These are phyloP conservation scores for Gallinago paraguaiae DNA, from an alignment of 2,113 vertebrate species.

Conservation along the genomic window DNA sequence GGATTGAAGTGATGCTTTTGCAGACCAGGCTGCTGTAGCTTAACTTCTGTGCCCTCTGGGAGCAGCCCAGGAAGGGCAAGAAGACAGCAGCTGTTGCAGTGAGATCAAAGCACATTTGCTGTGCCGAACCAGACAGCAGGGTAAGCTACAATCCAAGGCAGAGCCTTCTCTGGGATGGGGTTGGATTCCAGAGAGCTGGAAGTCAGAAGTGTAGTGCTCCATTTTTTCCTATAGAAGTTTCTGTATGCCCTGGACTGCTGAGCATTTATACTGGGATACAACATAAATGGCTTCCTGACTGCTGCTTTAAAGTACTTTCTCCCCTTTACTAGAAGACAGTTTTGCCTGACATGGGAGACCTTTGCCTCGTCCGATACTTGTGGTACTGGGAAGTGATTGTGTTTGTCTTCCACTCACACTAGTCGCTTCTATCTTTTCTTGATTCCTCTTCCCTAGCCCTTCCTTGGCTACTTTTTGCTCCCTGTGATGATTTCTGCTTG, in stretches of 20 bases:
- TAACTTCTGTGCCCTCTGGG: neutral
- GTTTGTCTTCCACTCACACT: neutral
- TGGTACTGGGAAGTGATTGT: fast-evolving
- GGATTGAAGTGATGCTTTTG: neutral
- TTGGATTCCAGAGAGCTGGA: neutral
- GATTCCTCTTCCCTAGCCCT: neutral
- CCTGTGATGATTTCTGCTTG: neutral
- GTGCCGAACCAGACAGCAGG: neutral
- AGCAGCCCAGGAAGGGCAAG: neutral
- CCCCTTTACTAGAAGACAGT: neutral
- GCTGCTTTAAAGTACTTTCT: neutral
- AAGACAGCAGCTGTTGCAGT: neutral
- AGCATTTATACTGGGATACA: neutral
- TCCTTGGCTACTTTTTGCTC: neutral
- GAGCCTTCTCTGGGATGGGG: neutral
- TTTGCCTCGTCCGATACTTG: neutral
- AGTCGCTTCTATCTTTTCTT: neutral
- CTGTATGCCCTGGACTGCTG: neutral
- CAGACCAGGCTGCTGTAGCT: neutral
- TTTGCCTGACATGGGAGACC: neutral
- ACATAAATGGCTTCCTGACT: neutral
- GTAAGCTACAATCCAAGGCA: neutral
- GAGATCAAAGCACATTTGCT: neutral
- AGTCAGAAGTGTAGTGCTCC: neutral
- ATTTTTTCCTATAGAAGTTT: neutral